Conservation (phyloP, 2,888 invertebrate genomes). For the Sepiola atlantica region DNA sequence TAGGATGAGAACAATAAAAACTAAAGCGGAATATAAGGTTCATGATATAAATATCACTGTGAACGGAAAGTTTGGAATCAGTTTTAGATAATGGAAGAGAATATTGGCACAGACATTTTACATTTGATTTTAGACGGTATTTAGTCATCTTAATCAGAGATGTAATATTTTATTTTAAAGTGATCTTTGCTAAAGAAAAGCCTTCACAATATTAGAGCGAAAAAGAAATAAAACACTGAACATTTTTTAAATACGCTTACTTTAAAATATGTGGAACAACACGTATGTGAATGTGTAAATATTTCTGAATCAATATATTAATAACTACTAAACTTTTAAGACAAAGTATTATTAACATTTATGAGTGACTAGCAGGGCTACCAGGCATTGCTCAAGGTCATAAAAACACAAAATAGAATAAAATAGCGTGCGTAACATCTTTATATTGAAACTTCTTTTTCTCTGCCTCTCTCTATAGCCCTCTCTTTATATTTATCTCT, state of each 20-base stretch:
- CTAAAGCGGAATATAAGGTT: neutral
- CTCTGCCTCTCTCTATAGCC: no score
- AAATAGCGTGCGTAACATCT: no score
- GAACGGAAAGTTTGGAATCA: neutral
- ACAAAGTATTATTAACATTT: no score
- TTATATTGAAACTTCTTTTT: no score
- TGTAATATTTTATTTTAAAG: neutral
- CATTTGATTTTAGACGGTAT: neutral
- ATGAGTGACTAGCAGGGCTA: no score
- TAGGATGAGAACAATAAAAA: neutral
- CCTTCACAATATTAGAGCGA: neutral
- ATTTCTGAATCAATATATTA: neutral
- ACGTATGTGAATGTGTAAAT: neutral
- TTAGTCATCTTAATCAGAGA: neutral
- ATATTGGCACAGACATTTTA: conserved; percentile 21
- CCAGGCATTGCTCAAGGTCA: no score
- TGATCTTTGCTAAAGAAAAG: neutral
- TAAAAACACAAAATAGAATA: no score
- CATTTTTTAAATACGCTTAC: neutral
- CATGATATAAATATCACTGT: neutral
- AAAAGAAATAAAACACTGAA: neutral
- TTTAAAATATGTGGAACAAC: neutral
- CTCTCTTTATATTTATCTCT: no score
- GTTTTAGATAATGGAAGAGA: neutral
- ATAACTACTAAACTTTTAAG: no score